Base-by-base conservation (phyloP, 2,888 invertebrate genomes). In the Dynastes hyllus region DNA sequence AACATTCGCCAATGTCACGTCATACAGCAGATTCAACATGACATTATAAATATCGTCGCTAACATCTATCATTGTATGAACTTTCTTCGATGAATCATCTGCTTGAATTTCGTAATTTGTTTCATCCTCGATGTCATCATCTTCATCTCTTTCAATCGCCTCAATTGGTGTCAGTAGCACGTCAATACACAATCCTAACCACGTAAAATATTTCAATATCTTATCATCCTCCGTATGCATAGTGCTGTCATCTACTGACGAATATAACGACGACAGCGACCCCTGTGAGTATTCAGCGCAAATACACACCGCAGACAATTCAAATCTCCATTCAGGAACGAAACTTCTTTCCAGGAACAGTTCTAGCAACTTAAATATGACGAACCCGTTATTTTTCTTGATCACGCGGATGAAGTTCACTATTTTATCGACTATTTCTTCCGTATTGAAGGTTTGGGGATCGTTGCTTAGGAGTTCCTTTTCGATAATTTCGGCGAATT, bases 11-110 rank as follows among this genome's bases (percentile, higher is more conserved):
- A 90, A 77, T 55, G 87, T 84, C 51, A 88, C 83, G 78, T 87
- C 87, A 80, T 90, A 86, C 50, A 90, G 81, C 50, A 90, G 80
- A 79, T 87, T 85, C 9, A 86, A 81, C 73, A 89, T 79, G 79
- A 87, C 83, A 51, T 87, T 84, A 77, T 86, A 85, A 58, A 87
- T 82, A 50, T 87, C 84, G 61, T 83, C 73, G 27, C 73, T 73
- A 9, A 58, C 73, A 1, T 84, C 81, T 67, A 83, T 75, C 75
- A 80, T 79, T n/a, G 81, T 78, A 77, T 80, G 78, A 66, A 82
- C 79, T 77, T 81, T 79, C 8, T 75, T 70, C 32, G 40, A 16
- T 4, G 29, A 8, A 29, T 16, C 65, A 45, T 65, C 66, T 32
- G 79, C 76, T 37, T 37, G 32, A 5, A 37, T 1, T 37, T 2